Percentiles rank a stretch among this genome's conserved stretches.
phyloP scores from a whole-genome alignment of 2,888 invertebrate species.

The Melipona beecheii region DNA sequence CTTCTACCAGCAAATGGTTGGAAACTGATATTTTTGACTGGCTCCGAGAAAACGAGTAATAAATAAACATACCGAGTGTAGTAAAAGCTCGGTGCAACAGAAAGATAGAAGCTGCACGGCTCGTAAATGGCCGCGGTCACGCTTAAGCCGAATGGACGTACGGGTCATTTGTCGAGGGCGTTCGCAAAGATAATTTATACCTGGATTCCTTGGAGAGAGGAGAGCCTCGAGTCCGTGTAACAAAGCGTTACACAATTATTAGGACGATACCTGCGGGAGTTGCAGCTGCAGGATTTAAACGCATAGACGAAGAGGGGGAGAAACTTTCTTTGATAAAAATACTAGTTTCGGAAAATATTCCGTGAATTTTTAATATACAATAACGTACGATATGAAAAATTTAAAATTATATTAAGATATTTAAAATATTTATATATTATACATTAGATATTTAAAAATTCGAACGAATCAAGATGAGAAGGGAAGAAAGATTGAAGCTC shows the following conservation, averaged over 20 bases:
- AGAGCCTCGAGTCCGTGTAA: not conserved
- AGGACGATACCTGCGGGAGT: not conserved
- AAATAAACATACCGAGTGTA: not conserved
- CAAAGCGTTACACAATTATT: constrained; percentile 2
- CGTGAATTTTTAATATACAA: too few species aligned
- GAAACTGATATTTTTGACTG: not conserved
- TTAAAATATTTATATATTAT: too few species aligned
- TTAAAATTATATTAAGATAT: too few species aligned
- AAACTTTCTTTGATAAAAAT: not conserved
- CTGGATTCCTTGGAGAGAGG: not conserved
- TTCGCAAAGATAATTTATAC: not conserved
- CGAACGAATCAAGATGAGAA: too few species aligned
- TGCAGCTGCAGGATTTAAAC: not conserved
- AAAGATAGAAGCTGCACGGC: not conserved
- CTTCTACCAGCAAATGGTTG: not conserved
- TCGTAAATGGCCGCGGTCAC: constrained; percentile 6
- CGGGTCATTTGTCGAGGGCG: not conserved
- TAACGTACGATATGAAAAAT: too few species aligned
- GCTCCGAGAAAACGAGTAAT: not conserved
- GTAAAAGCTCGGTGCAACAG: not conserved
- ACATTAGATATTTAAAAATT: too few species aligned
- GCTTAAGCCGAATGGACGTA: not conserved
- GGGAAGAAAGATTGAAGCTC: too few species aligned
- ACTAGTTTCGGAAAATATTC: not conserved
- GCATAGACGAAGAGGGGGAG: not conserved